phyloP scores from a whole-genome alignment of 2,888 invertebrate genomes.

The Heliconius aoede region DNA sequence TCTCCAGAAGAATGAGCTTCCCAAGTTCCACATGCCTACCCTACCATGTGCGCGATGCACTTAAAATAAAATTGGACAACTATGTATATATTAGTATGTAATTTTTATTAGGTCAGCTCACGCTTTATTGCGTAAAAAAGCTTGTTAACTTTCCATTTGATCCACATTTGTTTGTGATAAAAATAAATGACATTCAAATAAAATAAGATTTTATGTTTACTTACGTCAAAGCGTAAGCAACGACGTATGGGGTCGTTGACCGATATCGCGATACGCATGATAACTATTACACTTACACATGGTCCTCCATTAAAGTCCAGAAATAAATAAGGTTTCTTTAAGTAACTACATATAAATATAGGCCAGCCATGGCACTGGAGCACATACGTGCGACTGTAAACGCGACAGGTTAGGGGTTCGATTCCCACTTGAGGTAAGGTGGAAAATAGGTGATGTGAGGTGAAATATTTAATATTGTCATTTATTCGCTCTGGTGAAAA shows the following conservation, averaged over 20 bases:
- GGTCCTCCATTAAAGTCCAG: background rate
- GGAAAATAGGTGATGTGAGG: too few relatives aligned
- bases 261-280: constrained; percentile 60
- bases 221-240: constrained; percentile 39
- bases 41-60: background rate
- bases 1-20: background rate
- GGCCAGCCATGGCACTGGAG: too few relatives aligned
- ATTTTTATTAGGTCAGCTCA: background rate
- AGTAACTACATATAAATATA: background rate
- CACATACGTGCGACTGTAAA: background rate
- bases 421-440: too few relatives aligned
- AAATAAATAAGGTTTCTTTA: background rate
- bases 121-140: background rate
- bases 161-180: background rate
- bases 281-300: constrained; percentile 42
- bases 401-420: too few relatives aligned
- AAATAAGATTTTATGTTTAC: constrained; percentile 2
- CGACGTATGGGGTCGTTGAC: constrained; percentile 57
- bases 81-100: background rate
- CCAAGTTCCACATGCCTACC: background rate
- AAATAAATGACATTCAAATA: constrained; percentile 18
- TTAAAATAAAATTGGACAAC: background rate
- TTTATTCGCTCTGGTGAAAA: too few relatives aligned
- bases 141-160: background rate
- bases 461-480: too few relatives aligned